Percentiles rank a stretch among this genome's conserved stretches.
Conservation (phyloP, 2,888 invertebrate genomes). For the Galerucella pusilla region DNA sequence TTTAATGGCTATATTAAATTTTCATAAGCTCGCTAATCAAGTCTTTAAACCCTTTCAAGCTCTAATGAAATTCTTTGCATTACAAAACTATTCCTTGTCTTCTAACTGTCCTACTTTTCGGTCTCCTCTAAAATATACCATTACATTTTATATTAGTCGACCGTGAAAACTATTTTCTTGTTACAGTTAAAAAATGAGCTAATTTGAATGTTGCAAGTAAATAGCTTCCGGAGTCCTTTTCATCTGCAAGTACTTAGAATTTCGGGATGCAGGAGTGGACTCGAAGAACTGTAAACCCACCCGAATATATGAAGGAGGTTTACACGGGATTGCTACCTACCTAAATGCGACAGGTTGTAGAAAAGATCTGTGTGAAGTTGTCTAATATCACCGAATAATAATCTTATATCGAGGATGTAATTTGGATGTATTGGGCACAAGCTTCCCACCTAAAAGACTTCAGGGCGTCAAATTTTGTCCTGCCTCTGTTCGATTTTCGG, state of each 20-base stretch:
- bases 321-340: too few relatives aligned
- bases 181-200: constrained; percentile 6
- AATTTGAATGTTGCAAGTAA: constrained; percentile 22
- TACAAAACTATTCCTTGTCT: background rate
- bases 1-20: background rate
- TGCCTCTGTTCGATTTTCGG: too few relatives aligned
- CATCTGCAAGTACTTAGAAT: background rate
- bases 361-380: too few relatives aligned
- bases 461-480: too few relatives aligned
- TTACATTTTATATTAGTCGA: constrained; percentile 2
- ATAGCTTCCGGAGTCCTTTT: background rate
- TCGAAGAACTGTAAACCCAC: background rate
- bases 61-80: constrained; percentile 7
- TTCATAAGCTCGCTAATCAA: constrained; percentile 1
- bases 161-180: constrained; percentile 16
- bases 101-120: background rate
- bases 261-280: background rate
- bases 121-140: background rate
- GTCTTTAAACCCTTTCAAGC: constrained; percentile 1
- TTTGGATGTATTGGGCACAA: too few relatives aligned
- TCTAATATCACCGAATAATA: too few relatives aligned
- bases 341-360: too few relatives aligned
- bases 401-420: too few relatives aligned
- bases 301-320: too few relatives aligned
- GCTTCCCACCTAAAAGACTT: too few relatives aligned